Evolutionary conservation across 53 echinoderm and acorn worm genomes (phyloP).

Genomic region (Crossaster papposus): DNA sequence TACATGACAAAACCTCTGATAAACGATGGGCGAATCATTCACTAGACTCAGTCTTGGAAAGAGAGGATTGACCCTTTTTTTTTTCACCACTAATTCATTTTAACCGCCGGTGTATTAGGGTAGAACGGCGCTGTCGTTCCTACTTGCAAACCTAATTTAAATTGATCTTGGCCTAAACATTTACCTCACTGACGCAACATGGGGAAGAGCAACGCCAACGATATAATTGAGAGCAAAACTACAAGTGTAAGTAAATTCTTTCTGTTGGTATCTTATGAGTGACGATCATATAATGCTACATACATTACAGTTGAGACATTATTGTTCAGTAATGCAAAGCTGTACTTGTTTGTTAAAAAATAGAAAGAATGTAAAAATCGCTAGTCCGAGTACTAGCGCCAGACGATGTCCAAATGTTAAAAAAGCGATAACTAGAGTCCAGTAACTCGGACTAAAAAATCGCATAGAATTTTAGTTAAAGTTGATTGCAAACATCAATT

Average conservation of each 20-base stretch:
- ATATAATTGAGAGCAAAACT: neutral
- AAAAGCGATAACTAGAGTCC: no score
- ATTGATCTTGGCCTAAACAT: neutral
- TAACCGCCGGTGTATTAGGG: neutral
- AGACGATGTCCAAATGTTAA: no score
- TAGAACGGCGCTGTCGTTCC: neutral
- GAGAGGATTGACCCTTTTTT: neutral
- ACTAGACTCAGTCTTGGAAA: neutral
- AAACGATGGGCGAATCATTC: neutral
- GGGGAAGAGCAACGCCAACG: slow-evolving; percentile 4
- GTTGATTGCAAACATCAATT: no score
- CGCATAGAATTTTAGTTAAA: no score
- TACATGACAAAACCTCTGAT: slow-evolving; percentile 1
- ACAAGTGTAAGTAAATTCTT: neutral
- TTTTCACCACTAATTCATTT: neutral
- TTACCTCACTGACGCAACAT: neutral
- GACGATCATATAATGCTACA: no score
- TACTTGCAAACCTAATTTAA: neutral
- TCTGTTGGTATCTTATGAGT: no score
- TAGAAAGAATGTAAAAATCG: no score
- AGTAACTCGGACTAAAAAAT: no score
- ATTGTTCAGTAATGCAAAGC: no score
- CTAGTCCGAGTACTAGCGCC: no score
- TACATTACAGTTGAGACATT: no score
- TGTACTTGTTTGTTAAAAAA: no score